Base-by-base conservation (phyloP, 2,113 vertebrate species). In the Australoheros scitulus region DNA sequence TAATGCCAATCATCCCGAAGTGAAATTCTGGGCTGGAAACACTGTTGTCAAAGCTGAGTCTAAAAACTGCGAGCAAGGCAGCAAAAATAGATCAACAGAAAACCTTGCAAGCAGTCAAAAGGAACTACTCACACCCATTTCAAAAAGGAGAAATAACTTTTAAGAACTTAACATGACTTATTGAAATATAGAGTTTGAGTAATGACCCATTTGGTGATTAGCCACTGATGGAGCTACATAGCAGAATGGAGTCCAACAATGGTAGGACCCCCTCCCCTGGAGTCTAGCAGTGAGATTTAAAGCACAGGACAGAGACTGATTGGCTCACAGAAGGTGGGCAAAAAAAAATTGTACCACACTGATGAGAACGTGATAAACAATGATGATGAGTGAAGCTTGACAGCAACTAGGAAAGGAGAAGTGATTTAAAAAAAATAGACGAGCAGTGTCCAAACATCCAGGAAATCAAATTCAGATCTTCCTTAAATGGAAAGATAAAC, bases 21-120 rank as follows among this genome's bases (percentile, higher is more conserved):
- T 70, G 41, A 2, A 50, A 43, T 50, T 68, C 41, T 9, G 26
- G 47, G 24, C 41, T 29, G 41, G 64, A 50, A 50, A 20, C 32
- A 65, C n/a, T 59, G 29, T 13, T 9, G 52, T 86, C 80, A 75
- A 38, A 14, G 3, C 20, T 3, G 61, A 11, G 50, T 59, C 57
- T 78, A 14, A 63, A 74, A 70, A 74, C 47, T 47, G 7, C 61
- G 18, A 56, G 29, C 18, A n/a, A 70, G 47, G 41, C 64, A 29
- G 10, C 64, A 70, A 29, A 50, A 11, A 50, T 50, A 20, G 7
- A 50, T 29, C 47, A 20, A 70, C 43, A 70, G 43, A 70, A 50
- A 70, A 26, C 38, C 24, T 18, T 68, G n/a, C 14, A 43, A 65
- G 38, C 1, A 24, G 17, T 18, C 6, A 68, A 5, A 0, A 1